These are phyloP conservation scores for Cataglyphis cursor DNA, from an alignment of 2,888 invertebrate genomes.

Conservation along the genomic window DNA sequence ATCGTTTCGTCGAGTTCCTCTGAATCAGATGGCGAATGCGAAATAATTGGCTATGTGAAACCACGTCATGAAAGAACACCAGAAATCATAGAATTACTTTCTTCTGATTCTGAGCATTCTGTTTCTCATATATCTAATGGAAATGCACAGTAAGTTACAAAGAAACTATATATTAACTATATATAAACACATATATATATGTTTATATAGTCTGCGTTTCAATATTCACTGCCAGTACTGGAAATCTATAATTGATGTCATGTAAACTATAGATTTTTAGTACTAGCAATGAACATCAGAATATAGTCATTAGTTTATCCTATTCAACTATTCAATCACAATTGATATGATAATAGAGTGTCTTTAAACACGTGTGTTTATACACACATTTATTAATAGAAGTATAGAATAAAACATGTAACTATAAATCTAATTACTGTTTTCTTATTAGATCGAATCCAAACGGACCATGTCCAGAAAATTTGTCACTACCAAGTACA, in stretches of 20 bases:
- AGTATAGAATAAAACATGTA: not conserved
- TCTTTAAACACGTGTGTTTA: not conserved
- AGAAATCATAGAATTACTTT: slow-evolving; percentile 89
- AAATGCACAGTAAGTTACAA: slow-evolving; percentile 61
- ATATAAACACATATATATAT: not conserved
- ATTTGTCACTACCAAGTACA: slow-evolving; percentile 65
- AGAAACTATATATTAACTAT: not conserved
- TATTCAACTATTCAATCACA: not conserved
- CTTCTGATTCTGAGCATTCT: slow-evolving; percentile 86
- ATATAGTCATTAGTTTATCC: not conserved
- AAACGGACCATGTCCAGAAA: not conserved
- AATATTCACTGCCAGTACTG: no score
- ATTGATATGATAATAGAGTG: not conserved
- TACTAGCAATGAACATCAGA: no score
- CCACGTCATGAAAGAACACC: slow-evolving; percentile 91
- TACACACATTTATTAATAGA: not conserved
- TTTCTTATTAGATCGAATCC: slow-evolving; percentile 41
- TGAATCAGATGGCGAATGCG: slow-evolving; percentile 88
- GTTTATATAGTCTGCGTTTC: no score
- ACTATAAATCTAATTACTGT: not conserved
- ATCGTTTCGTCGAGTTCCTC: slow-evolving; percentile 82
- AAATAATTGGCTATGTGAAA: slow-evolving; percentile 90
- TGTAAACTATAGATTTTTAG: no score
- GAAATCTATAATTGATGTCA: no score
- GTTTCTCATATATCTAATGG: slow-evolving; percentile 52